Base-by-base conservation (phyloP, 2,888 invertebrate species). In the Gari tellinella region DNA sequence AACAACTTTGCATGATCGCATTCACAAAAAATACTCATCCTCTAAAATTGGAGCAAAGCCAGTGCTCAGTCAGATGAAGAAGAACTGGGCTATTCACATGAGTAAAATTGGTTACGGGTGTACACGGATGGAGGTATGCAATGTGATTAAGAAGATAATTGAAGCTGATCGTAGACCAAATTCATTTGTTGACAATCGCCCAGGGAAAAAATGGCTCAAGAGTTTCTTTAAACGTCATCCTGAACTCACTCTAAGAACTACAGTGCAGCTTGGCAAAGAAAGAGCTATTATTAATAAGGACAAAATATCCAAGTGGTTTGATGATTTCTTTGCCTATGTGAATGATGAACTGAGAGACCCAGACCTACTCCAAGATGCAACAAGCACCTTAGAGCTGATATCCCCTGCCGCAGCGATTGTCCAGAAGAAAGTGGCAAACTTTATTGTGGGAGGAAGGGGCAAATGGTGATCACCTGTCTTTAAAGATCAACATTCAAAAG, bases 291-390 rank as follows among this genome's bases (percentile, higher is more conserved):
- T 66, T 12, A 40, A 48, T 1, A 7, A 25, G 10, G 61, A 61
- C 8, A 67, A 67, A 26, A 23, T 67, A n/a, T n/a, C n/a, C n/a
- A n/a, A n/a, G n/a, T 66, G 66, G 66, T 66, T 66, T 46, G 26
- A 1, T 37, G 56, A 61, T 37, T 40, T 68, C 1, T 1, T 19
- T 3, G 15, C n/a, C 12, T 53, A 68, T 49, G 43, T 68, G 1
- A 15, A 26, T 12, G 15, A 61, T 55, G 56, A 61, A 43, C 17
- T 68, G 4, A 26, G 45, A 31, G 67, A 67, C 15, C 14, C 19
- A 21, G 41, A 60, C 14, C 17, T 67, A 19, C 31, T 67, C 10
- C n/a, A 38, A 21, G n/a, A n/a, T n/a, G n/a, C n/a, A n/a, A n/a
- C n/a, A n/a, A n/a, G n/a, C n/a, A n/a, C n/a, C n/a, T n/a, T n/a